phyloP scores from a whole-genome alignment of 2,888 invertebrate species.

The Clivina fossor region DNA sequence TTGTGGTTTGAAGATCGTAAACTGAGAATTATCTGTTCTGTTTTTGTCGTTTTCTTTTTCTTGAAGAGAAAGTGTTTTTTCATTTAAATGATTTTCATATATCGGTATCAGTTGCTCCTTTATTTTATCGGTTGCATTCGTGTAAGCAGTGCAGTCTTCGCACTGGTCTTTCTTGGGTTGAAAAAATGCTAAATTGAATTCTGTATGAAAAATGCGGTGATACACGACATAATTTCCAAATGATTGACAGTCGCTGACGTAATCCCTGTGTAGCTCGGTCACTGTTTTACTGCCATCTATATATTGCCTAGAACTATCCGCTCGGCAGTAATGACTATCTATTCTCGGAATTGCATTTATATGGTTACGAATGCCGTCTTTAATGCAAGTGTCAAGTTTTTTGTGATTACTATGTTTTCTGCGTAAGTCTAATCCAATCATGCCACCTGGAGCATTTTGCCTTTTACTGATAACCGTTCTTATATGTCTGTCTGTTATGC shows the following conservation, averaged over 20 bases:
- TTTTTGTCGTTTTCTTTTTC: constrained; percentile 30
- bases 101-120: constrained; percentile 17
- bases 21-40: constrained; percentile 6
- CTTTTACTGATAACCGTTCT: constrained; percentile 28
- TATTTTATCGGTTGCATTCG: constrained; percentile 36
- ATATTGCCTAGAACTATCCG: constrained; percentile 39
- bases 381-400: constrained; percentile 36
- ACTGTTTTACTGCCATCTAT: constrained; percentile 42
- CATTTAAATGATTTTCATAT: constrained; percentile 24
- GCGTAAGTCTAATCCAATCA: constrained; percentile 39
- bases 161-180: constrained; percentile 37
- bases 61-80: constrained; percentile 15
- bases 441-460: constrained; percentile 21
- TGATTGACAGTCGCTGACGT: constrained; percentile 34
- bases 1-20: constrained; percentile 37
- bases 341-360: constrained; percentile 43
- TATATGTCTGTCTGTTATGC: constrained; percentile 34
- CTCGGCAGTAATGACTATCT: constrained; percentile 42
- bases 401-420: constrained; percentile 42
- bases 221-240: constrained; percentile 30
- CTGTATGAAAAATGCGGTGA: constrained; percentile 36
- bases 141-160: constrained; percentile 37
- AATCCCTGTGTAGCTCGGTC: constrained; percentile 40
- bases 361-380: constrained; percentile 38
- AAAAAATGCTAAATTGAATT: constrained; percentile 37